Percentiles rank a stretch among this genome's conserved stretches.
phyloP scores from a whole-genome alignment of 2,113 vertebrate species.

The Todiramphus saurophagus region DNA sequence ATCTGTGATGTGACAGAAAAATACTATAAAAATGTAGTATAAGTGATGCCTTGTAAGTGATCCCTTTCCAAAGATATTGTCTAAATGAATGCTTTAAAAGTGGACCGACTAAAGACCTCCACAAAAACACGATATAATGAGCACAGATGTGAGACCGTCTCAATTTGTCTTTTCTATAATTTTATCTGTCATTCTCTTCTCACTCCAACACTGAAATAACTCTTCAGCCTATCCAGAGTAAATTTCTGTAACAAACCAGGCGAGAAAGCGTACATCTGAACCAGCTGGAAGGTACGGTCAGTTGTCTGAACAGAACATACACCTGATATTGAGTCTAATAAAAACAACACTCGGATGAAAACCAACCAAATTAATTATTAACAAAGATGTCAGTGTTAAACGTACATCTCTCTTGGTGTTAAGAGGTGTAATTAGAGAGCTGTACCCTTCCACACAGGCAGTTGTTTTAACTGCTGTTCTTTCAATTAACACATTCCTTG shows the following conservation, averaged over 20 bases:
- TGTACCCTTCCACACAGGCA: not conserved
- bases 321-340: not conserved
- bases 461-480: not conserved
- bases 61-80: not conserved
- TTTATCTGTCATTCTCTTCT: not conserved
- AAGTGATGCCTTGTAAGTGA: not conserved
- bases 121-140: not conserved
- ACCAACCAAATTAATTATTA: not conserved
- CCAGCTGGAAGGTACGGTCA: not conserved
- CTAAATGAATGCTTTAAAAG: not conserved
- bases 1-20: not conserved
- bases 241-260: not conserved
- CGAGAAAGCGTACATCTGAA: not conserved
- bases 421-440: not conserved
- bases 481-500: conserved; percentile 26
- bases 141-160: not conserved
- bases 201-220: not conserved
- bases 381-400: not conserved
- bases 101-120: not conserved
- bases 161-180: not conserved
- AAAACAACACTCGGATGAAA: not conserved
- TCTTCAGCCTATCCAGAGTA: not conserved
- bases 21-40: not conserved
- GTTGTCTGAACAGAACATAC: not conserved
- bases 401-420: not conserved